phyloP scores from a whole-genome alignment of 2,888 invertebrate species.

The Chrysolina americana region DNA sequence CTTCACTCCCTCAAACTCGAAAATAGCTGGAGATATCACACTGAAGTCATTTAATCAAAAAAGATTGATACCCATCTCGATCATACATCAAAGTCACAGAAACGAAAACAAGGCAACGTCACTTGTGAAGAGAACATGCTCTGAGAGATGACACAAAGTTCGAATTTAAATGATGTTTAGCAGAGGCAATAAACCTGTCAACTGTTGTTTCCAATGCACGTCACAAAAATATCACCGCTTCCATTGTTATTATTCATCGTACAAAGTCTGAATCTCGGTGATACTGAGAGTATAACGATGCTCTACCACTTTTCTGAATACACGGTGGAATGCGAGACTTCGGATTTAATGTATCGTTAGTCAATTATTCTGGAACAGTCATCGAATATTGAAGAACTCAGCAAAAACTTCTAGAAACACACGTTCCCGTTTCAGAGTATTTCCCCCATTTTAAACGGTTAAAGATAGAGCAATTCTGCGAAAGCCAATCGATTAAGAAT shows the following conservation, averaged over 20 bases:
- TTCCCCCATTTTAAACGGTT: too few species aligned
- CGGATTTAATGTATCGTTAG: too few species aligned
- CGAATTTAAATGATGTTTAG: conserved; percentile 68
- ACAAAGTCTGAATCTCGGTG: conserved; percentile 44
- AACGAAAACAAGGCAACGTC: conserved; percentile 56
- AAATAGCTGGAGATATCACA: not conserved
- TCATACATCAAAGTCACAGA: conserved; percentile 42
- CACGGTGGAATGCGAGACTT: not conserved
- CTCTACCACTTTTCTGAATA: not conserved
- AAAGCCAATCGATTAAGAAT: too few species aligned
- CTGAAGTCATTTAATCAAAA: conserved; percentile 35
- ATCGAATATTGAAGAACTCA: too few species aligned
- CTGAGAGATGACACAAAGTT: conserved; percentile 65
- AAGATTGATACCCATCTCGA: conserved; percentile 39
- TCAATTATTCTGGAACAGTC: too few species aligned
- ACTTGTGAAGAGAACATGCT: conserved; percentile 54
- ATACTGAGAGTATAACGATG: not conserved
- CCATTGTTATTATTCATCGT: conserved; percentile 64
- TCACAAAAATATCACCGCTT: conserved; percentile 64
- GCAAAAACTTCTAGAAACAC: too few species aligned
- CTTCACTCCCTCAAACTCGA: not conserved
- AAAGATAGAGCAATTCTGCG: too few species aligned
- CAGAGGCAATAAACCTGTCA: conserved; percentile 67
- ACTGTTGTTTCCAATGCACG: conserved; percentile 59
- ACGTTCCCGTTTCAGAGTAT: too few species aligned